Evolutionary conservation across 2,113 vertebrate genomes (phyloP).

Genomic region (Gallinago media): DNA sequence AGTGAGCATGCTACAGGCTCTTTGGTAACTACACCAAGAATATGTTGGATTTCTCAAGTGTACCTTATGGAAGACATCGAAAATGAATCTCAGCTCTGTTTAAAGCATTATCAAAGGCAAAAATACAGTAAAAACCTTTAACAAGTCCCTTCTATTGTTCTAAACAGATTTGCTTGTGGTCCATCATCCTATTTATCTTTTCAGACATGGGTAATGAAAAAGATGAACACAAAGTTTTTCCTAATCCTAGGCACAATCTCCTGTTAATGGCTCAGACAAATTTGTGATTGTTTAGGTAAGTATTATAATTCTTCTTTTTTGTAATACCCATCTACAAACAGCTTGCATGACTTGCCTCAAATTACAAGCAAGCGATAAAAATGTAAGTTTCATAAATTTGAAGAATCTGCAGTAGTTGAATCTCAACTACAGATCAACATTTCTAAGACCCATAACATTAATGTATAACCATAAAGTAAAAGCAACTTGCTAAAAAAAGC

Average conservation of each 20-base stretch:
- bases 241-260: neutral
- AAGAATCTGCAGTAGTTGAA: neutral
- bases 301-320: neutral
- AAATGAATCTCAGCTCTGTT: neutral
- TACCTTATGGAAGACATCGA: neutral
- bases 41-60: neutral
- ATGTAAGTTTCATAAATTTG: neutral
- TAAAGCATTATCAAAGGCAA: neutral
- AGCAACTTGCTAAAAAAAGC: slow-evolving; percentile 5
- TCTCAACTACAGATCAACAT: neutral
- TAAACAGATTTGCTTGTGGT: neutral
- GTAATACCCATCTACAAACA: neutral
- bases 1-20: neutral
- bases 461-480: neutral
- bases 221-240: neutral
- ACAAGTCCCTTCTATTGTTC: neutral
- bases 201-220: neutral
- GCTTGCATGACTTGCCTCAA: neutral
- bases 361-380: neutral
- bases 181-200: neutral
- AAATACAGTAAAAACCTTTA: neutral
- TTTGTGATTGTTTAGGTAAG: neutral
- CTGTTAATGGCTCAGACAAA: neutral
- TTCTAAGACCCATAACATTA: neutral
- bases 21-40: neutral